phyloP scores from a whole-genome alignment of 2,797 vertebrate genomes.

The Pristis pectinata region DNA sequence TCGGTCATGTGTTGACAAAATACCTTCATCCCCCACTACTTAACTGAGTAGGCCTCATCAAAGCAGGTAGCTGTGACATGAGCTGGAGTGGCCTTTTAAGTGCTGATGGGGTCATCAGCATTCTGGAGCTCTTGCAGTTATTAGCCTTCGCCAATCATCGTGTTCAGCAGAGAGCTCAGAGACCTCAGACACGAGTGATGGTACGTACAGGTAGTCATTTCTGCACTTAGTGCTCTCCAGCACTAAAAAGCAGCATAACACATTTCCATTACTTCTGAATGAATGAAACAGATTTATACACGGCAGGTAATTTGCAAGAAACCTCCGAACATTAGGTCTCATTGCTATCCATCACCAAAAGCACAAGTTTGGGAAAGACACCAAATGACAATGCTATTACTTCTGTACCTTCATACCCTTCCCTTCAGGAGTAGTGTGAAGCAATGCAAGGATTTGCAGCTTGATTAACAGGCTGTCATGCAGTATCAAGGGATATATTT shows the following conservation, averaged over 20 bases:
- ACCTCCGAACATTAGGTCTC: not conserved
- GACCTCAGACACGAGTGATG: not conserved
- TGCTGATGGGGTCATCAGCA: not conserved
- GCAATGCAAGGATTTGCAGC: not conserved
- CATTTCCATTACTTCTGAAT: not conserved
- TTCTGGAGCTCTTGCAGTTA: not conserved
- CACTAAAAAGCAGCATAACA: not conserved
- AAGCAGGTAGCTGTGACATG: not conserved
- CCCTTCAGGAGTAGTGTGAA: not conserved
- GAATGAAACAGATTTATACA: not conserved
- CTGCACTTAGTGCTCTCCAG: not conserved
- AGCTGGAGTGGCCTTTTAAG: not conserved
- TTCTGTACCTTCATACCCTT: not conserved
- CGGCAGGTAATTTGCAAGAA: not conserved
- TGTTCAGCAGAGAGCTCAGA: not conserved
- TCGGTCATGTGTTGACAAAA: not conserved
- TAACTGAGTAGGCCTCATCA: not conserved
- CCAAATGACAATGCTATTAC: not conserved
- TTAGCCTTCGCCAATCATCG: not conserved
- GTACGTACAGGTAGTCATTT: not conserved
- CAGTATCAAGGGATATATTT: not conserved
- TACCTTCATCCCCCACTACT: not conserved
- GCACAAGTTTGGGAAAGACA: not conserved
- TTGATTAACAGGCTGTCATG: not conserved
- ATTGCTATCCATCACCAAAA: not conserved